These are phyloP conservation scores for Gallinago solitaria DNA, from an alignment of 2,797 vertebrate genomes.

Conservation along the genomic window DNA sequence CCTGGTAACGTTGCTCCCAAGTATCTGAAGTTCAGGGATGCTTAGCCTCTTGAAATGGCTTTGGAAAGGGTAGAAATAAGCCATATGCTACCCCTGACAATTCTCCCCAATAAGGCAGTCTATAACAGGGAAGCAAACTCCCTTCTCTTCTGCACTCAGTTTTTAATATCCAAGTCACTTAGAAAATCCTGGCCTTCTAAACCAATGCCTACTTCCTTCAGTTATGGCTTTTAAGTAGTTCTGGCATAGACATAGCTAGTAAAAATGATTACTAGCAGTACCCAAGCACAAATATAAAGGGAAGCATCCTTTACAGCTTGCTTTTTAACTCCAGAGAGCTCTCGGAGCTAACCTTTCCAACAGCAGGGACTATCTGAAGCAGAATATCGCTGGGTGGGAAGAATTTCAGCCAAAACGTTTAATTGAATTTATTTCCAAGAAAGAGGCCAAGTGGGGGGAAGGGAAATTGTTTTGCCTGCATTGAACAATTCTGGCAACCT, in stretches of 20 bases:
- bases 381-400: constrained; percentile 34
- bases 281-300: background rate
- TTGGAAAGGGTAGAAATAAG: background rate
- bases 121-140: background rate
- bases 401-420: constrained; percentile 43
- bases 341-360: background rate
- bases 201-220: background rate
- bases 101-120: background rate
- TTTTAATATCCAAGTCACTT: background rate
- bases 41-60: background rate
- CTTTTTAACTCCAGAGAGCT: constrained; percentile 31
- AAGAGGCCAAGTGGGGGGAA: constrained; percentile 36
- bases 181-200: background rate
- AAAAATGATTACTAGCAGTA: background rate
- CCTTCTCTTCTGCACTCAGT: background rate
- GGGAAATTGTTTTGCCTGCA: background rate
- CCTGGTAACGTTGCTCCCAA: background rate
- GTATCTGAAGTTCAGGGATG: background rate
- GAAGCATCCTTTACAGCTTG: background rate
- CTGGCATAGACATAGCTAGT: background rate
- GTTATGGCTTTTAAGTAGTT: background rate
- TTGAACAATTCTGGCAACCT: constrained; percentile 17
- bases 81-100: background rate
- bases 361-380: constrained; percentile 29
- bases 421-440: constrained; percentile 58